These are phyloP conservation scores for Zaprionus nigranus DNA, from an alignment of 1,140 invertebrate genomes.

Conservation along the genomic window DNA sequence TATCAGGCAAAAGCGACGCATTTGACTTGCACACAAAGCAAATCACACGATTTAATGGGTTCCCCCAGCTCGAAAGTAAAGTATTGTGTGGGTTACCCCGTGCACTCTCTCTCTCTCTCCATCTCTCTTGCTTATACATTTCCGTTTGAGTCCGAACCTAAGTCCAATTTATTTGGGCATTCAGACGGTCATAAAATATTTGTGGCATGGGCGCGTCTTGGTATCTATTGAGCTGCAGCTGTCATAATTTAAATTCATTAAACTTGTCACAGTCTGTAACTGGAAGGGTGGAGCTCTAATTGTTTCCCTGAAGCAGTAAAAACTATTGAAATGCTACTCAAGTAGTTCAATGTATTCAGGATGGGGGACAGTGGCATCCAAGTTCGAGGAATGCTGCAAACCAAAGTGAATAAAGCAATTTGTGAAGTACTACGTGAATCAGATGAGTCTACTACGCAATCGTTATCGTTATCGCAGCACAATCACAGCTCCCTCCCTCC, in stretches of 20 bases:
- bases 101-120: not conserved
- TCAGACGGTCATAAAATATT: constrained; percentile 74
- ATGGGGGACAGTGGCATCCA: not conserved
- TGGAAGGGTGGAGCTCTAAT: constrained; percentile 33
- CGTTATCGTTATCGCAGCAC: constrained; percentile 51
- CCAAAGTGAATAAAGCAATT: constrained; percentile 74
- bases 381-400: constrained; percentile 44
- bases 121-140: constrained; percentile 46
- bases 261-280: constrained; percentile 42
- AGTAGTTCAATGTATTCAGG: constrained; percentile 45
- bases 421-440: constrained; percentile 67
- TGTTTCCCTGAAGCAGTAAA: constrained; percentile 69
- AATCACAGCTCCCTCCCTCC: constrained; percentile 1
- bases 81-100: not conserved
- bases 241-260: constrained; percentile 82
- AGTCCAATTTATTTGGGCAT: constrained; percentile 74
- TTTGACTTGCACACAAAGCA: constrained; percentile 78
- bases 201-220: constrained; percentile 41
- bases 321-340: constrained; percentile 76
- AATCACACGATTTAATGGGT: constrained; percentile 80
- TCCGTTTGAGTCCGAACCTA: constrained; percentile 67
- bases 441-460: constrained; percentile 53
- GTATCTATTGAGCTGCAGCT: constrained; percentile 52
- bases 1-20: constrained; percentile 60
- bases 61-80: constrained; percentile 38